A percentile compares a stretch with the other conserved stretches of the same genome.
Conservation (phyloP, 2,113 vertebrate genomes). For the Aegotheles bennettii region DNA sequence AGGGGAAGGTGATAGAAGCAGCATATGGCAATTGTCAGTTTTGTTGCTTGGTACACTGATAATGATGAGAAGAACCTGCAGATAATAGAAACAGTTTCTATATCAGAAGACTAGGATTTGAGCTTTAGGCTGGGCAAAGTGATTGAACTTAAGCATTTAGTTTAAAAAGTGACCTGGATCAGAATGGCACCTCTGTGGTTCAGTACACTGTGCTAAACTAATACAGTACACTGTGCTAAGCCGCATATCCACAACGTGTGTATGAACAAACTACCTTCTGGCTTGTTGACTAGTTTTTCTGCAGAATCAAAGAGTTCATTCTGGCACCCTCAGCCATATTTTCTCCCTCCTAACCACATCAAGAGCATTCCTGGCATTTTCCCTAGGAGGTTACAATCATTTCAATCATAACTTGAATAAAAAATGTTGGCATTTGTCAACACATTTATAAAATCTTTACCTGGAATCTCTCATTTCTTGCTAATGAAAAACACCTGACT, state of each 20-base stretch:
- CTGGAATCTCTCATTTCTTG: conserved; percentile 65
- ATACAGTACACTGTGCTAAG: not conserved
- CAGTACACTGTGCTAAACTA: not conserved
- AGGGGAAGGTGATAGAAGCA: not conserved
- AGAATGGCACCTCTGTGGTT: not conserved
- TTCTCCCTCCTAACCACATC: conserved; percentile 54
- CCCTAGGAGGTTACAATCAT: conserved; percentile 58
- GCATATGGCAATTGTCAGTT: not conserved
- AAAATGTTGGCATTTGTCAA: conserved; percentile 70
- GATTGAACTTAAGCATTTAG: not conserved
- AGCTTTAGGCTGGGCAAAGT: not conserved
- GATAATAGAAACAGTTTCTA: not conserved
- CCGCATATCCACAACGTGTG: not conserved
- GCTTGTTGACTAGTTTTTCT: conserved; percentile 34
- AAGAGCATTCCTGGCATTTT: conserved; percentile 71
- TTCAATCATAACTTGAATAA: conserved; percentile 64
- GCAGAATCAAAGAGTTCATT: conserved; percentile 48
- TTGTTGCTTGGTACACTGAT: not conserved
- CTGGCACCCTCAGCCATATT: conserved; percentile 4
- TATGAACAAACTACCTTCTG: conserved; percentile 17
- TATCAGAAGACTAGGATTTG: not conserved
- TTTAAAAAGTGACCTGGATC: not conserved
- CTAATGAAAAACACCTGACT: conserved; percentile 69
- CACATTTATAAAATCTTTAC: conserved; percentile 68
- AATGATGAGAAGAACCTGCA: not conserved